Evolutionary conservation across 2,797 vertebrate species (phyloP).

Genomic region (Steatocranus sp.): DNA sequence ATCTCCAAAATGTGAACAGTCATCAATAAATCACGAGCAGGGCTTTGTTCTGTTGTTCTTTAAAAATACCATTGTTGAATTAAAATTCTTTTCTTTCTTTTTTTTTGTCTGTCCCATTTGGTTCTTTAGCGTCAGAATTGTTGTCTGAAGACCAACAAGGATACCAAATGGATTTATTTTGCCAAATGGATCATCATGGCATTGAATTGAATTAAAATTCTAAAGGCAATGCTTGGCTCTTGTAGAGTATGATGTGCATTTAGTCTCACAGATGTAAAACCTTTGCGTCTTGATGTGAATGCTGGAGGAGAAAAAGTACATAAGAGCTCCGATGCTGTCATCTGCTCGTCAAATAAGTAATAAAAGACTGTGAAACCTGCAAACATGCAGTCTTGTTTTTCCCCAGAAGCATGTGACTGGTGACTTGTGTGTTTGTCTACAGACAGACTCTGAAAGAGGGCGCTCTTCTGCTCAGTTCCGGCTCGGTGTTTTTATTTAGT

Average conservation of each 20-base stretch:
- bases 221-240: neutral
- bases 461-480: neutral
- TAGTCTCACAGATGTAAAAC: neutral
- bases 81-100: no score
- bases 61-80: neutral
- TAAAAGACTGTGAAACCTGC: neutral
- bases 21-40: neutral
- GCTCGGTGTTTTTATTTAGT: neutral
- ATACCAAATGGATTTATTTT: no score
- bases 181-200: no score
- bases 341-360: neutral
- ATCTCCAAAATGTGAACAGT: neutral
- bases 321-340: neutral
- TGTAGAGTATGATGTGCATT: neutral
- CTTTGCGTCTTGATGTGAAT: neutral
- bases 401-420: rapidly evolving
- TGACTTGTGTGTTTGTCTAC: neutral
- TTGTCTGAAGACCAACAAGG: no score
- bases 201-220: neutral
- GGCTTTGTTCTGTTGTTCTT: neutral
- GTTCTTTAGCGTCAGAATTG: no score
- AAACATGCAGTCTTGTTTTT: rapidly evolving
- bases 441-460: neutral
- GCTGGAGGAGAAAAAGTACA: rapidly evolving
- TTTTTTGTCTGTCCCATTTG: no score